phyloP scores from a whole-genome alignment of 2,797 vertebrate genomes.

The Notolabrus celidotus region DNA sequence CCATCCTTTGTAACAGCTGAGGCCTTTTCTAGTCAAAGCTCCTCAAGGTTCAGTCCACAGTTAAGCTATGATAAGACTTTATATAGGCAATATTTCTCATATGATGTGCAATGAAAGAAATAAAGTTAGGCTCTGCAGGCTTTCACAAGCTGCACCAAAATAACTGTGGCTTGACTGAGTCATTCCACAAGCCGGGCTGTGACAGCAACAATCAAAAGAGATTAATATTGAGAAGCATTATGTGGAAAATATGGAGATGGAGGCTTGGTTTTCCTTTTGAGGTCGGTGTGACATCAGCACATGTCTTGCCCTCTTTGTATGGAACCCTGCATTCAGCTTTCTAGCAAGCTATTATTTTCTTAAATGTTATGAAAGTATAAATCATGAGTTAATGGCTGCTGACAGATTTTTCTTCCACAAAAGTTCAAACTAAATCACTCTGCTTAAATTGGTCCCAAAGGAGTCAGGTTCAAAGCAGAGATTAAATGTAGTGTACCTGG shows the following conservation, averaged over 20 bases:
- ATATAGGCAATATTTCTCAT: slow-evolving; percentile 32
- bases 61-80: slow-evolving; percentile 23
- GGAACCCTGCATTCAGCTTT: slow-evolving; percentile 15
- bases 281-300: slow-evolving; percentile 64
- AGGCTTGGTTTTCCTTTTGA: slow-evolving; percentile 46
- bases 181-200: slow-evolving; percentile 41
- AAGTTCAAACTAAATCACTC: slow-evolving; percentile 63
- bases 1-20: slow-evolving; percentile 7
- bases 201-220: slow-evolving; percentile 62
- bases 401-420: slow-evolving; percentile 52
- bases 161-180: slow-evolving; percentile 64
- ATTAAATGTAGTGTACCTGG: slow-evolving; percentile 56
- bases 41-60: neutral
- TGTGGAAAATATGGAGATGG: slow-evolving; percentile 59
- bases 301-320: slow-evolving; percentile 36
- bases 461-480: slow-evolving; percentile 69
- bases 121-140: slow-evolving; percentile 49
- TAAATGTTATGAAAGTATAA: slow-evolving; percentile 38
- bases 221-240: slow-evolving; percentile 40
- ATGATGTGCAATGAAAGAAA: slow-evolving; percentile 26
- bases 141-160: slow-evolving; percentile 67
- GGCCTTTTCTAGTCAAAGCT: slow-evolving; percentile 19
- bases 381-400: slow-evolving; percentile 45
- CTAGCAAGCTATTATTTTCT: slow-evolving; percentile 21
- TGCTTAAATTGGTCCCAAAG: slow-evolving; percentile 55